Base-by-base conservation (phyloP, 2,113 vertebrate genomes). In the Cyprinodon variegatus region DNA sequence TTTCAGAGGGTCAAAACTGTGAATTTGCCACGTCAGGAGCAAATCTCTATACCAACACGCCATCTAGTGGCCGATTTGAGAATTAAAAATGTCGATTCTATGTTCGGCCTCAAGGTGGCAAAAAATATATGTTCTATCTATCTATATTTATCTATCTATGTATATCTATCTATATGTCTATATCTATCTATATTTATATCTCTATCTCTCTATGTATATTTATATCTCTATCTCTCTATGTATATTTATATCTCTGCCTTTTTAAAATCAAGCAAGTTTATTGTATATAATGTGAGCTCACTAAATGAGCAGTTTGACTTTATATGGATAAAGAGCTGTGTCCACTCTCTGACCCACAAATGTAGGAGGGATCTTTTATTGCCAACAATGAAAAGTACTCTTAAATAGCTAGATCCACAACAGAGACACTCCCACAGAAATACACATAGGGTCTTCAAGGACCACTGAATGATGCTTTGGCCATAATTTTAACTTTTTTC, bases 1-100 rank as follows among this genome's bases (percentile, higher is more conserved):
- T 8, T n/a, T 1, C 40, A n/a, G n/a, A 78, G 36, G 15, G n/a
- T 70, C 46, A 62, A 57, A 43, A 46, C 45, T 59, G 43, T 45
- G 68, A 69, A 65, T 61, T 3, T 84, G 86, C 85, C 88, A 91
- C 79, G 81, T 90, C 85, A 86, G 59, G 80, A 65, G 12, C 4
- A 39, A 3, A 40, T n/a, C 36, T 17, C 43, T 63, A 22, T 40
- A 29, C 65, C 12, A 69, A 79, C 46, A 57, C 62, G 72, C 88
- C 88, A 80, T 75, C 89, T 83, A 78, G 77, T 88, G 91, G 81
- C 39, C 7, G 7, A 3, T 48, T 29, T 59, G 3, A 13, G 67
- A 76, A 83, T 41, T 41, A 9, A 41, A 41, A 41, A 29, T 29
- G 29, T 41, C n/a, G 38, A 48, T 17, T 13, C 5, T 36, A 8